Base-by-base conservation (phyloP, 2,113 vertebrate genomes). In the Cichladusa arquata region DNA sequence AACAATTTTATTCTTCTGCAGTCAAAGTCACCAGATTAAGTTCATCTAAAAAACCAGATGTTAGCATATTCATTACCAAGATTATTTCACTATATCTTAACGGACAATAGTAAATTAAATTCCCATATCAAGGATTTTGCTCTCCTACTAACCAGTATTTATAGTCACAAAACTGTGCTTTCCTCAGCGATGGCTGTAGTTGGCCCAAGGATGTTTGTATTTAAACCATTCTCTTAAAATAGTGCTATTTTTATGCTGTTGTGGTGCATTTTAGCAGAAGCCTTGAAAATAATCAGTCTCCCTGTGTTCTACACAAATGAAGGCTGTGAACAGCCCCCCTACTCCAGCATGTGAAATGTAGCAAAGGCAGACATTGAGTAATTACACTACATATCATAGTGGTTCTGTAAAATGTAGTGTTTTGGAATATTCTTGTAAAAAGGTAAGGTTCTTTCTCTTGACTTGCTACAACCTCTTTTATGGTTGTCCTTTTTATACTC, bases 1-100 rank as follows among this genome's bases (percentile, higher is more conserved):
- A 88, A 92, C 19, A 66, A 70, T 74, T 93, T 90, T 74, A 81
- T 93, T 87, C 42, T 83, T 93, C 78, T n/a, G 33, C 64, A 88
- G 64, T 91, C 66, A 74, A 80, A 90, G 33, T 86, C 19, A 90
- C 70, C 15, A 70, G 71, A 83, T 88, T 86, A 93, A 81, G 71
- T 90, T 93, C 24, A 61, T 60, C 74, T 90, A 60, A 97, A 90
- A 94, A 96, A 82, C 2, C 54, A 90, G 50, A 62, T 13, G 40
- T 86, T 80, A 74, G 47, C 47, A 71, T 82, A 86, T 51, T 93
- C 74, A 95, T 94, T 95, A 88, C n/a, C 9, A 69, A 62, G 12
- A 64, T 58, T 22, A 85, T 86, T 93, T 88, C 81, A 74, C 81
- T 95, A 5, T 88, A 58, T 91, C 54, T 85, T 94, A 86, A 65